phyloP scores from a whole-genome alignment of 2,797 vertebrate genomes.

The Phalloptychus januarius region DNA sequence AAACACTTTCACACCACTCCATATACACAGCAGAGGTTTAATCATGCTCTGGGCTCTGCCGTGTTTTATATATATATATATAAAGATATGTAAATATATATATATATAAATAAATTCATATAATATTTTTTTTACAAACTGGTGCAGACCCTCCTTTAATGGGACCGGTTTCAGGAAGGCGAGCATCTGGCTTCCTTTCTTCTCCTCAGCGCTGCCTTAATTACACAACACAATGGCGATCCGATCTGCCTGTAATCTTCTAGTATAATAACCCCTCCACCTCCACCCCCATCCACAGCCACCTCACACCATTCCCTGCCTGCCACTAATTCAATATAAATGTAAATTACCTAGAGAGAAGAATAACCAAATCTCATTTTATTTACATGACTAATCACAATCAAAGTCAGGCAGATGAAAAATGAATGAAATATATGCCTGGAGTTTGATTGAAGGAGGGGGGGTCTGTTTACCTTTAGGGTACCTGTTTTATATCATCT shows the following conservation, averaged over 20 bases:
- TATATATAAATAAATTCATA: too few species aligned
- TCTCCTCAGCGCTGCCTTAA: slow-evolving; percentile 78
- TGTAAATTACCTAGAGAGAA: slow-evolving; percentile 84
- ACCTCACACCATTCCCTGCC: slow-evolving; percentile 56
- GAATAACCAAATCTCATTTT: slow-evolving; percentile 85
- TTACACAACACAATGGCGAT: slow-evolving; percentile 84
- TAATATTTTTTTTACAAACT: slow-evolving; percentile 56
- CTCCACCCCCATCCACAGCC: slow-evolving; percentile 14
- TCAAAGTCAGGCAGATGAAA: slow-evolving; percentile 79
- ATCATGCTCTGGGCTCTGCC: background rate
- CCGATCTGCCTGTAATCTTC: slow-evolving; percentile 83
- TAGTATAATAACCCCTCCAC: slow-evolving; percentile 70
- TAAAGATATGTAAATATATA: too few species aligned
- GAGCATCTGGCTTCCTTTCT: slow-evolving; percentile 82
- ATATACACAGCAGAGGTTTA: background rate
- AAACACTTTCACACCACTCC: background rate
- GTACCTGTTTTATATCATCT: slow-evolving; percentile 66
- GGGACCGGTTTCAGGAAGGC: slow-evolving; percentile 66
- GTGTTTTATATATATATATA: background rate
- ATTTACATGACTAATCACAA: slow-evolving; percentile 87
- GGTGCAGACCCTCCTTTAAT: slow-evolving; percentile 62
- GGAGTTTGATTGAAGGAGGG: slow-evolving; percentile 44
- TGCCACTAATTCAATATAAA: slow-evolving; percentile 87
- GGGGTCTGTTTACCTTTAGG: slow-evolving; percentile 41
- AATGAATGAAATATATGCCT: slow-evolving; percentile 76